Evolutionary conservation across 2,797 vertebrate species (phyloP), one percentile per base, ranked within the genome.

Genomic region (Nannoperca australis): DNA sequence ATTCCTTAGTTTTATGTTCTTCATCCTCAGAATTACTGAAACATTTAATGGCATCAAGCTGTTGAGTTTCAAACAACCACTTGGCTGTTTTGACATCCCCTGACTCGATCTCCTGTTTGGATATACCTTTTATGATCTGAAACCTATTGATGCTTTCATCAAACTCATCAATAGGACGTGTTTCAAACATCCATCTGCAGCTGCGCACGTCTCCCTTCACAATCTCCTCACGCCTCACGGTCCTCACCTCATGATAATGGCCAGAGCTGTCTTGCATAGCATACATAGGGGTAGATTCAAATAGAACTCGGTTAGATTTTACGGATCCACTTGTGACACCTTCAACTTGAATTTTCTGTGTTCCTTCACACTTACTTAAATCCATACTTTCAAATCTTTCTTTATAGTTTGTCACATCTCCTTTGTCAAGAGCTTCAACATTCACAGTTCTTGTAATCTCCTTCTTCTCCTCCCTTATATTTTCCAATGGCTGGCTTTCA

Each of bases 121-220:
- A 97, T 85, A 99, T 98, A 7, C 97, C 97, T 92, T 96, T 97
- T 42, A 99, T 99, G 58, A 99, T 90, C 91, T 98, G 96, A 75
- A 96, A 97, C 86, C 97, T 98, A 78, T 95, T 88, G 71, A 96
- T 93, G 72, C 97, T 97, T 84, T 98, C 97, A 38, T 97, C 96
- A 93, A 98, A 98, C 77, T 97, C 96, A 70, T 98, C 97, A 53
- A 99, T 96, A 1, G 97, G 97, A 9, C 94, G 95, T 0, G 97
- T 99, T 93, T 99, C 97, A 92, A 99, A 99, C 94, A 98, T 97
- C 97, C 97, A 99, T 69, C 96, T 95, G 81, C 96, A 98, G 82
- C 96, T 97, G 82, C 90, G 93, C 20, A 98, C 97, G 12, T 98
- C 96, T 32, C 97, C 97, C 87, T 96, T 97, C 40, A 97, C 93